Conservation (phyloP, 2,797 vertebrate species). For the Acropternis orthonyx region DNA sequence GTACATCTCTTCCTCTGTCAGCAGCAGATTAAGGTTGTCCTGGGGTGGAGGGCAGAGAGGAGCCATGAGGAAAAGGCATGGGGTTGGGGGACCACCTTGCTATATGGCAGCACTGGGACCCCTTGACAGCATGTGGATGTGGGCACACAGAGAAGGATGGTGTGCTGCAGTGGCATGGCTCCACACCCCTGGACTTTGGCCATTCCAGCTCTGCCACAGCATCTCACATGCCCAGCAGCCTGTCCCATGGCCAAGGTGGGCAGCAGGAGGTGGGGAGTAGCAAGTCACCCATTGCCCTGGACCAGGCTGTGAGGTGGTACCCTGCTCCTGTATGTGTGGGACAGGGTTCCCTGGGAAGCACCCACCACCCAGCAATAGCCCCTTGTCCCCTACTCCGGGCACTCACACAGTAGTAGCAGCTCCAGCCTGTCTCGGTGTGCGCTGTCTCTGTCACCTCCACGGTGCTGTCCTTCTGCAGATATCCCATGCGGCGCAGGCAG, state of each 20-base stretch:
- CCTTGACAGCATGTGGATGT: rapidly evolving
- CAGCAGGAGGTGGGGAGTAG: neutral
- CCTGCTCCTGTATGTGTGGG: rapidly evolving
- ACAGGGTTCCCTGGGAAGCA: neutral
- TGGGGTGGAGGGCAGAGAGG: constrained; percentile 19
- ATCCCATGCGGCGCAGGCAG: constrained; percentile 92
- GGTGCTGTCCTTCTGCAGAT: constrained; percentile 82
- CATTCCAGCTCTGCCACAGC: neutral
- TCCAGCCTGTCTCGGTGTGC: constrained; percentile 91
- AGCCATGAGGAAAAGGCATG: neutral
- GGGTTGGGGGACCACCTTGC: rapidly evolving
- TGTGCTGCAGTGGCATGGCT: neutral
- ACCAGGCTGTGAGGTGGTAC: neutral
- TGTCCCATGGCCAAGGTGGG: neutral
- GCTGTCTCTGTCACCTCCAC: constrained; percentile 87
- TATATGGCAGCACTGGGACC: rapidly evolving
- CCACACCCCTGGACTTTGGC: rapidly evolving
- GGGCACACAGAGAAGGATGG: neutral
- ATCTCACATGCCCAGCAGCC: neutral
- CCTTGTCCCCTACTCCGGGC: rapidly evolving
- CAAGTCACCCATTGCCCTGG: rapidly evolving
- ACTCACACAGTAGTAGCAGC: constrained; percentile 97
- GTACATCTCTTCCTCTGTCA: constrained; percentile 97
- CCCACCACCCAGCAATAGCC: neutral
- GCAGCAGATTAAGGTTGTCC: constrained; percentile 94